Conservation (phyloP, 2,888 invertebrate genomes). For the Stenolophus ochropezus region DNA sequence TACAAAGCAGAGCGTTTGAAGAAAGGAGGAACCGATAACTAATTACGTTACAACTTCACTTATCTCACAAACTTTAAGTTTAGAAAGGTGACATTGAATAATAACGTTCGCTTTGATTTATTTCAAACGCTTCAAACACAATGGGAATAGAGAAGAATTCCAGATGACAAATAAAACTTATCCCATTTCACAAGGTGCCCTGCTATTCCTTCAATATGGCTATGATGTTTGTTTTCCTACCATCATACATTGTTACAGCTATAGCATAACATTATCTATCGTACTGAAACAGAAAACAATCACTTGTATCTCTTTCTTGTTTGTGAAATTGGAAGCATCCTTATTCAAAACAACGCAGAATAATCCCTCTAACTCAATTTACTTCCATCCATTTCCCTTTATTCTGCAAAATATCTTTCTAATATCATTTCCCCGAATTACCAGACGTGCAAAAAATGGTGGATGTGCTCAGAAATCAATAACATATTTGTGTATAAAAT, state of each 20-base stretch:
- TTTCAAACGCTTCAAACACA: not conserved
- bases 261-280: no score
- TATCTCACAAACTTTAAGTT: no score
- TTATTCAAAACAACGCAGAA: not conserved
- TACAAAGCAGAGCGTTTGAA: constrained; percentile 12
- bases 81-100: constrained; percentile 48
- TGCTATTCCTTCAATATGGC: not conserved
- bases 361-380: not conserved
- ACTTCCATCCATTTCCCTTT: no score
- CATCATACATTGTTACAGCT: no score
- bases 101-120: constrained; percentile 55
- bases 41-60: constrained; percentile 51
- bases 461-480: no score
- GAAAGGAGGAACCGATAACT: constrained; percentile 54
- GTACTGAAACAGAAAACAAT: no score
- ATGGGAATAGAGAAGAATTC: not conserved
- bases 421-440: no score
- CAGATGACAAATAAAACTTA: not conserved
- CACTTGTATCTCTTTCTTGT: no score
- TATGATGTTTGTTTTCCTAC: no score
- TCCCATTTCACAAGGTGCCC: not conserved
- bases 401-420: no score
- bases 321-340: not conserved
- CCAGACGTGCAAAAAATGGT: not conserved
- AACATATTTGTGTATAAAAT: no score